These are phyloP conservation scores for Fragum fragum DNA, from an alignment of 2,888 invertebrate species.

Conservation along the genomic window DNA sequence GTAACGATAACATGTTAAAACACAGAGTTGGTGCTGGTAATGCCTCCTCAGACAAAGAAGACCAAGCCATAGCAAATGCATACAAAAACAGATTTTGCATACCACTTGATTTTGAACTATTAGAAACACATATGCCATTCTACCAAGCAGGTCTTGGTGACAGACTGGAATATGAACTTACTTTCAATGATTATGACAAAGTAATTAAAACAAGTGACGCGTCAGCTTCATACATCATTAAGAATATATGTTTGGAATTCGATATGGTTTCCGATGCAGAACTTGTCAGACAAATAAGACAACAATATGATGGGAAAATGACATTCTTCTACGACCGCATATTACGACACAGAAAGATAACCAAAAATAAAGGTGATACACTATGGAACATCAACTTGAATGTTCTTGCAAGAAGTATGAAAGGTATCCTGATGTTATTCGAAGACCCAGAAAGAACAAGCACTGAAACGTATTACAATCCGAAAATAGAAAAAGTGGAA, in stretches of 20 bases:
- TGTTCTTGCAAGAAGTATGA: conserved; percentile 63
- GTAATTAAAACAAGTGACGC: conserved; percentile 49
- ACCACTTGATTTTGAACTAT: conserved; percentile 53
- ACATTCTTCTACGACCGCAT: conserved; percentile 59
- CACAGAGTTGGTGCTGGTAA: conserved; percentile 55
- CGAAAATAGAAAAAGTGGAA: conserved; percentile 59
- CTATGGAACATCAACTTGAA: conserved; percentile 66
- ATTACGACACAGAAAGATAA: conserved; percentile 55
- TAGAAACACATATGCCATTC: conserved; percentile 57
- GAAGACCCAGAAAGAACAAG: conserved; percentile 45
- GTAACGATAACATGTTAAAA: conserved; percentile 49
- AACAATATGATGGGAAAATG: conserved; percentile 40
- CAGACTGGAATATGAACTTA: conserved; percentile 54
- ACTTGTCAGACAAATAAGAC: conserved; percentile 55
- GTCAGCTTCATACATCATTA: conserved; percentile 49
- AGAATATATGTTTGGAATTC: conserved; percentile 63
- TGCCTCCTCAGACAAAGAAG: conserved; percentile 37
- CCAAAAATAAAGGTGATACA: conserved; percentile 58
- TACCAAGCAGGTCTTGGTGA: conserved; percentile 61
- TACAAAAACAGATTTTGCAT: conserved; percentile 58
- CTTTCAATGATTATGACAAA: conserved; percentile 42
- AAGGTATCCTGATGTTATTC: conserved; percentile 64
- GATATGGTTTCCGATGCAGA: conserved; percentile 57
- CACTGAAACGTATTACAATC: conserved; percentile 54
- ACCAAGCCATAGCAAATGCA: conserved; percentile 56